A percentile compares a stretch with the other conserved stretches of the same genome.
Evolutionary conservation across 2,113 vertebrate species (phyloP).

Genomic region (Gavia stellata): DNA sequence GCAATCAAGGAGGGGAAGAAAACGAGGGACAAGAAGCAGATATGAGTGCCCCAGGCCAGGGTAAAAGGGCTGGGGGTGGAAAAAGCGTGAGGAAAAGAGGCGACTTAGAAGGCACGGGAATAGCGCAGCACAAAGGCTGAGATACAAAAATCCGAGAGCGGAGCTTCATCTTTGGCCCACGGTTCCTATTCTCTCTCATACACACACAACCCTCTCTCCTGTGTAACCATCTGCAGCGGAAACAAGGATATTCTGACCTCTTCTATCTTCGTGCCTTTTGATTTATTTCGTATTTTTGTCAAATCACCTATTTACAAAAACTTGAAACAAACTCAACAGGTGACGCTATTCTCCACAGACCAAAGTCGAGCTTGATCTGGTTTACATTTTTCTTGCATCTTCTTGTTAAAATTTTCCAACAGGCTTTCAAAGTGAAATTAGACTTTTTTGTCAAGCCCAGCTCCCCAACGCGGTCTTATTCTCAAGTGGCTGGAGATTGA

Average conservation of each 20-base stretch:
- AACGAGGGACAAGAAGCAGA: background rate
- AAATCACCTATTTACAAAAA: slow-evolving; percentile 68
- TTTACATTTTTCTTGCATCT: slow-evolving; percentile 71
- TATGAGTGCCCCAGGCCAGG: background rate
- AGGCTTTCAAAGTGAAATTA: slow-evolving; percentile 70
- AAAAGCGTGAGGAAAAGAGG: background rate
- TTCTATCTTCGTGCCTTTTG: slow-evolving; percentile 47
- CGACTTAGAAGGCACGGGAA: background rate
- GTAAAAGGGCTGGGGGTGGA: background rate
- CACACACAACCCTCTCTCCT: slow-evolving; percentile 25
- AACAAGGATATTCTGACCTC: slow-evolving; percentile 56
- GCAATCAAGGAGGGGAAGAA: background rate
- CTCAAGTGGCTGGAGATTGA: slow-evolving; percentile 62
- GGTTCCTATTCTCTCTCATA: slow-evolving; percentile 19
- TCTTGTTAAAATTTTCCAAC: slow-evolving; percentile 69
- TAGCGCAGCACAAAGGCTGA: slow-evolving; percentile 37
- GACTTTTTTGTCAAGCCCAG: slow-evolving; percentile 58
- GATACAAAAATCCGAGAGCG: background rate
- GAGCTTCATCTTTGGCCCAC: background rate
- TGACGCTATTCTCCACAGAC: slow-evolving; percentile 57
- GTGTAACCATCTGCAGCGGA: slow-evolving; percentile 30
- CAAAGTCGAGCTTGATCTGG: slow-evolving; percentile 66
- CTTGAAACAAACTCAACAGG: slow-evolving; percentile 67
- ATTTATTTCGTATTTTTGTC: slow-evolving; percentile 64
- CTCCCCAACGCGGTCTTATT: slow-evolving; percentile 55